Conservation (phyloP, 2,888 invertebrate species). For the Gnatocerus cornutus region DNA sequence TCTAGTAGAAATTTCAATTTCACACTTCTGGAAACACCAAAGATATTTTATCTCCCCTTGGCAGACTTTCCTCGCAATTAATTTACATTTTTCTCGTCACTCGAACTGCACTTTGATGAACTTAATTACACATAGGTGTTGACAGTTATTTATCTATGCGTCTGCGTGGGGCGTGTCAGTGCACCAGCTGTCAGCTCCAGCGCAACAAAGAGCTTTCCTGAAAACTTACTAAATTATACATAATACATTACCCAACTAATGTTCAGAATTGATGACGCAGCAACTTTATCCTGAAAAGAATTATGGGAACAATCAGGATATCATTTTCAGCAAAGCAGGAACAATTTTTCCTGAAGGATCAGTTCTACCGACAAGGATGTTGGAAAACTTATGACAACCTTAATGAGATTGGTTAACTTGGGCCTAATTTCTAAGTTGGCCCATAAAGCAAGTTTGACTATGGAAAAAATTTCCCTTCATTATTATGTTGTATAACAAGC, state of each 20-base stretch:
- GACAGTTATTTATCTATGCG: slow-evolving; percentile 37
- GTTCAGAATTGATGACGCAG: slow-evolving; percentile 24
- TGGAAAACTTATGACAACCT: no score
- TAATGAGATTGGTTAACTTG: no score
- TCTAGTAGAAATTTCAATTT: slow-evolving; percentile 30
- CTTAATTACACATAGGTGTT: slow-evolving; percentile 28
- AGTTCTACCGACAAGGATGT: no score
- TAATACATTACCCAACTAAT: slow-evolving; percentile 14
- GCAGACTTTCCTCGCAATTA: no score
- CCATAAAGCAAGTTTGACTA: no score
- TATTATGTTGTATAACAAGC: slow-evolving; percentile 19
- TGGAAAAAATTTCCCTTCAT: no score
- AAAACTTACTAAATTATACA: slow-evolving; percentile 33
- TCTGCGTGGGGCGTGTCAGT: slow-evolving; percentile 42
- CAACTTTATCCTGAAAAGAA: slow-evolving; percentile 4
- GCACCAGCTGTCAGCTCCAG: slow-evolving; percentile 37
- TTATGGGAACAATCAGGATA: slow-evolving; percentile 1
- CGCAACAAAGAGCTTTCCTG: slow-evolving; percentile 35
- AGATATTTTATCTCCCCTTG: no score
- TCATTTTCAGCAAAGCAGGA: slow-evolving; percentile 10
- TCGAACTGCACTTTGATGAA: neutral
- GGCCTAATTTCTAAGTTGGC: no score
- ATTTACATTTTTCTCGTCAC: neutral
- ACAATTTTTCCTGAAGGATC: neutral
- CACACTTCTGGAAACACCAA: slow-evolving; percentile 15